phyloP scores from a whole-genome alignment of 2,113 vertebrate species.

The Ictalurus punctatus region DNA sequence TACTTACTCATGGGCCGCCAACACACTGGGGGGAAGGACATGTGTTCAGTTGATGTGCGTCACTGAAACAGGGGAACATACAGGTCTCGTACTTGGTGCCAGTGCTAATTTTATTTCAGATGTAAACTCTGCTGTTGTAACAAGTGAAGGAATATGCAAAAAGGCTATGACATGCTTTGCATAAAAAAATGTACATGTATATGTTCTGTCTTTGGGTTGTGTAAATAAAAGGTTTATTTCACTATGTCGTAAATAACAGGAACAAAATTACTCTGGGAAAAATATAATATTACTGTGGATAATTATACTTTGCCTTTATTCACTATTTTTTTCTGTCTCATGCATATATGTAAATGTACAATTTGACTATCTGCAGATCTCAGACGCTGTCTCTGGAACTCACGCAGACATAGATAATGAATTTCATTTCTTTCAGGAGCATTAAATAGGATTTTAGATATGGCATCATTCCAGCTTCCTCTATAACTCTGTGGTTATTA shows the following conservation, averaged over 20 bases:
- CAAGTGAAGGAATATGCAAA: neutral
- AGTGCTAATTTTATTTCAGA: constrained; percentile 55
- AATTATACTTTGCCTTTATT: constrained; percentile 45
- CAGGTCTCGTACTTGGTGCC: constrained; percentile 63
- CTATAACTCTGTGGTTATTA: neutral
- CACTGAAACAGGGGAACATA: constrained; percentile 64
- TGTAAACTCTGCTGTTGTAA: neutral
- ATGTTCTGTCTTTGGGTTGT: neutral
- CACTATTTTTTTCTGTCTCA: constrained; percentile 43
- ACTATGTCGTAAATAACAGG: neutral
- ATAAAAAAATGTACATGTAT: neutral
- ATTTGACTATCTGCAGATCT: constrained; percentile 61
- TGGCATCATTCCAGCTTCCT: neutral
- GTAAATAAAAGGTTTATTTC: constrained; percentile 4
- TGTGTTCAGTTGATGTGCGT: constrained; percentile 71
- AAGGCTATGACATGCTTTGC: neutral
- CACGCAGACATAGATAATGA: constrained; percentile 56
- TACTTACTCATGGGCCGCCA: constrained; percentile 33
- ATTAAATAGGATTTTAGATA: constrained; percentile 10
- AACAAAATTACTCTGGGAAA: neutral
- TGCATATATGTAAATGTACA: constrained; percentile 65
- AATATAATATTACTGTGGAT: neutral
- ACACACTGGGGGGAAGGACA: constrained; percentile 61
- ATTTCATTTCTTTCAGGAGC: constrained; percentile 40
- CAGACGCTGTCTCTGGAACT: constrained; percentile 36